A percentile compares a stretch with the other conserved stretches of the same genome.
phyloP scores from a whole-genome alignment of 2,888 invertebrate species.

The Lysandra bellargus region DNA sequence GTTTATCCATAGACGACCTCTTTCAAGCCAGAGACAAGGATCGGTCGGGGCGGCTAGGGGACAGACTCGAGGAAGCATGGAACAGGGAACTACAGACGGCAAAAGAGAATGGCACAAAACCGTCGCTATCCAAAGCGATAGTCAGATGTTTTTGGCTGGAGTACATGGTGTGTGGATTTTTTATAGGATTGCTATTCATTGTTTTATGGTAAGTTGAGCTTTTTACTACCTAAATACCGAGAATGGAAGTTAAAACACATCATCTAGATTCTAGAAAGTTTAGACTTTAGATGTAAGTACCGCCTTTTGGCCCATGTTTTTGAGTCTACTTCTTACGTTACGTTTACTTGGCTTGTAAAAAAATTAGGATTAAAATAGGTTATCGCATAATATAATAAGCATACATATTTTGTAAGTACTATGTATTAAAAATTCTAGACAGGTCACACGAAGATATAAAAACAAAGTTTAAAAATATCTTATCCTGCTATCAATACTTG shows the following conservation, averaged over 20 bases:
- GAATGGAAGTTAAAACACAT: too few species aligned
- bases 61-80: conserved; percentile 85
- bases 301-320: too few species aligned
- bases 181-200: conserved; percentile 79
- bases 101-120: conserved; percentile 71
- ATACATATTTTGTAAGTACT: too few species aligned
- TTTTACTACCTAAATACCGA: not conserved
- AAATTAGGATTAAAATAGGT: too few species aligned
- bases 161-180: conserved; percentile 81
- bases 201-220: conserved; percentile 76
- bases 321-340: too few species aligned
- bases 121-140: conserved; percentile 82
- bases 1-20: conserved; percentile 83
- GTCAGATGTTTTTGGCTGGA: conserved; percentile 81
- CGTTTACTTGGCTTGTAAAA: too few species aligned
- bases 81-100: conserved; percentile 76
- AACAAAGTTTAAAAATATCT: too few species aligned
- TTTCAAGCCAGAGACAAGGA: conserved; percentile 83
- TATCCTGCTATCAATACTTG: not conserved
- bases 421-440: too few species aligned
- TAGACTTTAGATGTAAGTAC: too few species aligned
- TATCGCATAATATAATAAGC: too few species aligned
- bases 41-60: conserved; percentile 83
- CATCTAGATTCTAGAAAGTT: too few species aligned
- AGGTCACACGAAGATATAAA: too few species aligned